These are phyloP conservation scores for Poeciliopsis infans DNA, from an alignment of 2,797 vertebrate species.

Conservation along the genomic window DNA sequence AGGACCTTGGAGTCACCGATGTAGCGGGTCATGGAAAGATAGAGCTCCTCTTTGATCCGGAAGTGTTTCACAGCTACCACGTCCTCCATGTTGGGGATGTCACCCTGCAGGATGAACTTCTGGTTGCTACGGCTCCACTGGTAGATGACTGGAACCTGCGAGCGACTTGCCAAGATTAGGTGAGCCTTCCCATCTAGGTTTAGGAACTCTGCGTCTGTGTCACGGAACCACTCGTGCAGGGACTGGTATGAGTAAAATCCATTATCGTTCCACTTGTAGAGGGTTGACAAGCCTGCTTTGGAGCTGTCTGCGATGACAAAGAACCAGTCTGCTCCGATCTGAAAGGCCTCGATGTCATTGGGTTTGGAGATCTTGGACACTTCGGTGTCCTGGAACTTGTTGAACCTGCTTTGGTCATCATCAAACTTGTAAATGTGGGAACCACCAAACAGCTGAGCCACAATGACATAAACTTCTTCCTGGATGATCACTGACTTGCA, in stretches of 20 bases:
- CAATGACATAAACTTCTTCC: constrained; percentile 95
- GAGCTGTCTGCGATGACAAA: constrained; percentile 98
- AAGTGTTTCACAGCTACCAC: constrained; percentile 96
- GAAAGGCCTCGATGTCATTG: constrained; percentile 95
- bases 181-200: constrained; percentile 92
- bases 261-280: constrained; percentile 98
- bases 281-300: constrained; percentile 95
- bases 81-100: constrained; percentile 98
- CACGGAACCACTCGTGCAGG: constrained; percentile 97
- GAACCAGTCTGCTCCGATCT: constrained; percentile 92
- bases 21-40: constrained; percentile 93
- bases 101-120: constrained; percentile 90
- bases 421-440: constrained; percentile 98
- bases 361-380: constrained; percentile 97
- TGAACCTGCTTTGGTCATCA: constrained; percentile 95
- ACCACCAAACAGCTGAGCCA: constrained; percentile 97
- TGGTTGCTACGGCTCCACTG: constrained; percentile 93
- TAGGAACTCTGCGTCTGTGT: constrained; percentile 95
- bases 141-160: constrained; percentile 95
- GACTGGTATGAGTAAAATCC: constrained; percentile 98
- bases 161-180: constrained; percentile 94
- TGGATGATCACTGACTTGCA: constrained; percentile 95
- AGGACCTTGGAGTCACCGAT: constrained; percentile 97
- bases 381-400: constrained; percentile 98
- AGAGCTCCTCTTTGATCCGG: constrained; percentile 88